Percentiles rank a stretch among this genome's conserved stretches.
These are phyloP conservation scores for Anableps anableps DNA, from an alignment of 2,797 vertebrate genomes.

Conservation along the genomic window DNA sequence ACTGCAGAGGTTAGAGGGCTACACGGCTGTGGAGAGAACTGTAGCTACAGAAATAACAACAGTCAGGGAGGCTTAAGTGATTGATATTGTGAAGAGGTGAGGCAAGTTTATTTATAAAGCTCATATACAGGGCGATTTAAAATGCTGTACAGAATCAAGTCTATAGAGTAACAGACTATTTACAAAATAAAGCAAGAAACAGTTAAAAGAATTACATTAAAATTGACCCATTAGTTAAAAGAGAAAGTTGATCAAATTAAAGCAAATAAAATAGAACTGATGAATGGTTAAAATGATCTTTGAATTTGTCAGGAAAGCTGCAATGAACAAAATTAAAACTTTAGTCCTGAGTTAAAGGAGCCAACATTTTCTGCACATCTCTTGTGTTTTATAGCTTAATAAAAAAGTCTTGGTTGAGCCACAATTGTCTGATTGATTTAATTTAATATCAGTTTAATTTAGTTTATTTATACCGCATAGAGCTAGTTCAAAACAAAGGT, in stretches of 20 bases:
- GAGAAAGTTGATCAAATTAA: neutral
- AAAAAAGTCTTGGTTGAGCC: neutral
- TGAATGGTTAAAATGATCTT: neutral
- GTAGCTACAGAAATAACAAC: neutral
- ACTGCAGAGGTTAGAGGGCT: constrained; percentile 3
- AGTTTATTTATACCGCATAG: neutral
- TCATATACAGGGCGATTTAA: neutral
- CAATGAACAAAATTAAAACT: neutral
- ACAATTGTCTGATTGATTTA: neutral
- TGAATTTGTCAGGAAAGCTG: neutral
- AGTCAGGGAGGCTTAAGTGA: constrained; percentile 9
- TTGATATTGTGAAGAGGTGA: neutral
- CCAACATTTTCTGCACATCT: neutral
- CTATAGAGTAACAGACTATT: neutral
- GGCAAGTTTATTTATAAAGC: neutral
- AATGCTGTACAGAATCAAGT: neutral
- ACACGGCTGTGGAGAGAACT: neutral
- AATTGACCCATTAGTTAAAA: neutral
- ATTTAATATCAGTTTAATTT: neutral
- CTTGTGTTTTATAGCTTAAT: neutral
- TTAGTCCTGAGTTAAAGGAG: neutral
- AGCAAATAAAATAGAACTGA: neutral
- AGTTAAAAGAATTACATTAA: neutral
- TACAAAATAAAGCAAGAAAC: neutral
- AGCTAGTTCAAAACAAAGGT: neutral